Evolutionary conservation across 2,888 invertebrate genomes (phyloP).

Genomic region (Bursaphelenchus okinawaensis): DNA sequence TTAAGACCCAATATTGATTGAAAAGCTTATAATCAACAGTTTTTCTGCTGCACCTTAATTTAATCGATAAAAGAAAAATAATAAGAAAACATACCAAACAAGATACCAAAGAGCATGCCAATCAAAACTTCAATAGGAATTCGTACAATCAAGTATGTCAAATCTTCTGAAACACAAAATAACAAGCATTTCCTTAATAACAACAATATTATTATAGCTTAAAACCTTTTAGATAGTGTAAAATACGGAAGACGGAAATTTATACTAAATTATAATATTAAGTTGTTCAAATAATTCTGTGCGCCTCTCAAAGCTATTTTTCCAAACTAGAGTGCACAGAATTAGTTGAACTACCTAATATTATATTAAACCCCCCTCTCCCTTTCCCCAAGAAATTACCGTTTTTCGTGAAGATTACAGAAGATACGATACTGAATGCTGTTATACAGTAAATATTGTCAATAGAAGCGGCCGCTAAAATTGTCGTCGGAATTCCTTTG

Average conservation of each 20-base stretch:
- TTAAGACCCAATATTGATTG: too few species aligned
- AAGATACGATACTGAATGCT: conserved; percentile 28
- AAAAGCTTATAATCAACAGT: too few species aligned
- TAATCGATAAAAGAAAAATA: neutral
- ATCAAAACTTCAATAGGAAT: conserved; percentile 34
- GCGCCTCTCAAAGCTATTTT: too few species aligned
- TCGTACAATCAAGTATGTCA: conserved; percentile 28
- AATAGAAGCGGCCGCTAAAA: conserved; percentile 36
- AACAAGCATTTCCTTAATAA: too few species aligned
- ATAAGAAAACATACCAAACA: conserved; percentile 17
- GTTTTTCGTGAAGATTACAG: conserved; percentile 21
- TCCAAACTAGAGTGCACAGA: too few species aligned
- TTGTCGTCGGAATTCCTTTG: conserved; percentile 40
- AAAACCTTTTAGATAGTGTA: too few species aligned
- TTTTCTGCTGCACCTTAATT: too few species aligned
- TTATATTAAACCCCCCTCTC: too few species aligned
- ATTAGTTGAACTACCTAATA: too few species aligned
- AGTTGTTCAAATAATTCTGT: too few species aligned
- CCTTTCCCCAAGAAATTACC: conserved; percentile 5
- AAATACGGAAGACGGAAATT: too few species aligned
- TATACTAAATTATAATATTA: too few species aligned
- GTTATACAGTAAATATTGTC: conserved; percentile 39
- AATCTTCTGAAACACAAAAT: conserved; percentile 34
- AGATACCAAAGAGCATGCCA: conserved; percentile 33
- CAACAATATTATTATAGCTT: neutral